A percentile compares a stretch with the other conserved stretches of the same genome.
phyloP scores from a whole-genome alignment of 2,113 vertebrate species.

The Aspiorhynchus laticeps region DNA sequence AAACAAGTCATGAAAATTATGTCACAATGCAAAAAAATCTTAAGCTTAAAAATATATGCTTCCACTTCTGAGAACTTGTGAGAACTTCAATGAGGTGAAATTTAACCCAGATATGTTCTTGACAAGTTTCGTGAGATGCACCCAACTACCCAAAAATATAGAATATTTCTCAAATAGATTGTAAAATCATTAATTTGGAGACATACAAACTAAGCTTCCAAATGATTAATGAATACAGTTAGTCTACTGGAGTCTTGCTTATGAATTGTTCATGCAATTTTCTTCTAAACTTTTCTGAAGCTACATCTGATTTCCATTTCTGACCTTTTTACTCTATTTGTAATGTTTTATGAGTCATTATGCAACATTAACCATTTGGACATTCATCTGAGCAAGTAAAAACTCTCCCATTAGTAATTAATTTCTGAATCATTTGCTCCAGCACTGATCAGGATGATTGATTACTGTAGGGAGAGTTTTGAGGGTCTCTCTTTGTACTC shows the following conservation, averaged over 20 bases:
- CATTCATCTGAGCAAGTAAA: conserved; percentile 72
- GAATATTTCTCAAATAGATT: not conserved
- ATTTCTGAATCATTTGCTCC: not conserved
- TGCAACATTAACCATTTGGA: conserved; percentile 67
- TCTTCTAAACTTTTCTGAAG: not conserved
- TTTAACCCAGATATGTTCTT: not conserved
- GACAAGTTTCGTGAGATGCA: not conserved
- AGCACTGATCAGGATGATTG: not conserved
- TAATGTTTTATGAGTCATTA: conserved; percentile 47
- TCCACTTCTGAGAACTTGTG: too few relatives aligned
- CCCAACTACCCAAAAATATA: not conserved
- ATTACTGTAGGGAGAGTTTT: conserved; percentile 46
- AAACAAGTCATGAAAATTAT: not conserved
- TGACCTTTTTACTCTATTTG: not conserved
- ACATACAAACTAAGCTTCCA: not conserved
- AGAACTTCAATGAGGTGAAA: not conserved
- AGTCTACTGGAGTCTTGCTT: not conserved
- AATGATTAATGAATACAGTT: not conserved
- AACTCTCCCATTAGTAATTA: conserved; percentile 63
- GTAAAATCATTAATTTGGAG: not conserved
- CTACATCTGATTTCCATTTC: not conserved
- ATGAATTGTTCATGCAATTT: not conserved
- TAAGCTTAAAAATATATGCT: not conserved
- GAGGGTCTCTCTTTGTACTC: conserved; percentile 15
- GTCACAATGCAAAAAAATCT: not conserved